These are phyloP conservation scores for Philonicus albiceps DNA, from an alignment of 2,888 invertebrate genomes.

Conservation along the genomic window DNA sequence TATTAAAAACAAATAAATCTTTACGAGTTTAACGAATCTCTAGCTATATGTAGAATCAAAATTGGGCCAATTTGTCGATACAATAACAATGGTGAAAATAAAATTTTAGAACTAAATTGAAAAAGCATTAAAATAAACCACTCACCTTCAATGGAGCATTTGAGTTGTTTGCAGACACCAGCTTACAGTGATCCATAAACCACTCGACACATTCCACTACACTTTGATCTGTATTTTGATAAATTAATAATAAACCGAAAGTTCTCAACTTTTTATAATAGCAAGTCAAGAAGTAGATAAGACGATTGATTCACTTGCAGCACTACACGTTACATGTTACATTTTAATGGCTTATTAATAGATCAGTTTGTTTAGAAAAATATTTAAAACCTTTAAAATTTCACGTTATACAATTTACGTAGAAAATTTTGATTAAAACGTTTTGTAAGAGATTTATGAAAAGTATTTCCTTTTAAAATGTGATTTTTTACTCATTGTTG, in stretches of 20 bases:
- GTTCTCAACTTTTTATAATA: background rate
- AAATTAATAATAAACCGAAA: background rate
- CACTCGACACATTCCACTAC: background rate
- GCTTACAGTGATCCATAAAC: background rate
- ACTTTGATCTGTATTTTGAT: background rate
- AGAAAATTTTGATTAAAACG: slow-evolving; percentile 25
- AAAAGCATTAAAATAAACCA: background rate
- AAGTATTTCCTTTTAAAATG: slow-evolving; percentile 21
- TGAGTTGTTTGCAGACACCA: background rate
- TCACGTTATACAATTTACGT: slow-evolving; percentile 28
- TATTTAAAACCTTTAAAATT: slow-evolving; percentile 34
- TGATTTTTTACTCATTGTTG: slow-evolving; percentile 49
- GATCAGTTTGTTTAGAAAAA: slow-evolving; percentile 26
- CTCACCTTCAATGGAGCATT: slow-evolving; percentile 10
- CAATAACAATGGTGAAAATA: background rate
- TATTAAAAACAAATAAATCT: no score
- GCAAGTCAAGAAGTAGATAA: background rate
- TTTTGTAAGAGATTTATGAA: slow-evolving; percentile 35
- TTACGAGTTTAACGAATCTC: no score
- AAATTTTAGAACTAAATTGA: background rate
- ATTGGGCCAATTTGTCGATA: background rate
- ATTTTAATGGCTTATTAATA: slow-evolving; percentile 14
- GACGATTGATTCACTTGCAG: background rate
- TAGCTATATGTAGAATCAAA: no score
- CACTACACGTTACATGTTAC: background rate